Percentiles rank a stretch among this genome's conserved stretches.
Conservation (phyloP, 2,113 vertebrate species). For the Mormoops blainvillei region DNA sequence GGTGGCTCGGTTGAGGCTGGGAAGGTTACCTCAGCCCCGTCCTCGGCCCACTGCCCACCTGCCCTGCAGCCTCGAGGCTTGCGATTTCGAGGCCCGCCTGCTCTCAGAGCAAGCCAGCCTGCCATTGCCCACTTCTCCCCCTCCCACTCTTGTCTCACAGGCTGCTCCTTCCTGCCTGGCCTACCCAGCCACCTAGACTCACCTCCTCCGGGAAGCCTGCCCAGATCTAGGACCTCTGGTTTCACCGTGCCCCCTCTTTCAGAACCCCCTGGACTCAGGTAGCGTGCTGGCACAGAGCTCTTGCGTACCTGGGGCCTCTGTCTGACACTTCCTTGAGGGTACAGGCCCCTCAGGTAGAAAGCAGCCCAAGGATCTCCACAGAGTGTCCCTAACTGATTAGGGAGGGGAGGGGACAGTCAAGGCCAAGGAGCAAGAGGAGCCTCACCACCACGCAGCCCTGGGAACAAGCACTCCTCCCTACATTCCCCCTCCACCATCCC, state of each 20-base stretch:
- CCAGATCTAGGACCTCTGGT: background rate
- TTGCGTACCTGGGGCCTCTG: background rate
- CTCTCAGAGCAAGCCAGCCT: background rate
- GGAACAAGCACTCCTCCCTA: background rate
- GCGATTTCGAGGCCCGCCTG: background rate
- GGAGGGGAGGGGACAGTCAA: background rate
- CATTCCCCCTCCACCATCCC: background rate
- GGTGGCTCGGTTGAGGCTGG: background rate
- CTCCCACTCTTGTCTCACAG: background rate
- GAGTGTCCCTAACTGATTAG: background rate
- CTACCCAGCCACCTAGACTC: background rate
- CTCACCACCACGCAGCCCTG: background rate
- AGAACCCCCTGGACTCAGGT: background rate
- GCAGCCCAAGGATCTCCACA: background rate
- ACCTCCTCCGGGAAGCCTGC: conserved; percentile 10
- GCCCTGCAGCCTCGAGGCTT: background rate
- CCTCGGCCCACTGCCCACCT: background rate
- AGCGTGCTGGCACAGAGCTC: background rate
- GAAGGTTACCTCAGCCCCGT: background rate
- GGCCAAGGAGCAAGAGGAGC: background rate
- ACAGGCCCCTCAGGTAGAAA: background rate
- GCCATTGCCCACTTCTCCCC: background rate
- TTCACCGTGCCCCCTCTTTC: background rate
- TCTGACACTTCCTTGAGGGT: background rate
- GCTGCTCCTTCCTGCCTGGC: background rate